Percentiles rank a stretch among this genome's conserved stretches.
phyloP scores from a whole-genome alignment of 2,888 invertebrate genomes.

The Ormyrus pomaceus region DNA sequence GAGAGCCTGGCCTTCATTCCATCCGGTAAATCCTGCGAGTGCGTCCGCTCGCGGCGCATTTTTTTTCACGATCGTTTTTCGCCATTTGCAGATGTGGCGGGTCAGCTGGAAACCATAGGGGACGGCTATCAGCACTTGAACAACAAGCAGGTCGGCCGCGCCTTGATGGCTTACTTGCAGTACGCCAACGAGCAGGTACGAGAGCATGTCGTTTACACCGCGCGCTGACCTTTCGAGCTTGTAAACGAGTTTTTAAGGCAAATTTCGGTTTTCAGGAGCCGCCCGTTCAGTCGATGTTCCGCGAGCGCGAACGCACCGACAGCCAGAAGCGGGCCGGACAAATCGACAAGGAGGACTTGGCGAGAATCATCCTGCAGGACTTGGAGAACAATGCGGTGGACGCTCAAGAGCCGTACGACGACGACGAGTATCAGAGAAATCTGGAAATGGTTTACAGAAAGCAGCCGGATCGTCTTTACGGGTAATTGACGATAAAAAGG shows the following conservation, averaged over 20 bases:
- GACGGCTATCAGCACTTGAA: slow-evolving; percentile 73
- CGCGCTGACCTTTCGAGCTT: too few relatives aligned
- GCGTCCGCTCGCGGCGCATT: background rate
- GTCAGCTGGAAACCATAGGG: slow-evolving; percentile 75
- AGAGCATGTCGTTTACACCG: too few relatives aligned
- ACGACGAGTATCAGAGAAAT: slow-evolving; percentile 62
- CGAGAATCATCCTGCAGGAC: slow-evolving; percentile 62
- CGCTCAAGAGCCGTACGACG: slow-evolving; percentile 57
- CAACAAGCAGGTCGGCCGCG: slow-evolving; percentile 65
- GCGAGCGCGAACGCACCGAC: slow-evolving; percentile 65
- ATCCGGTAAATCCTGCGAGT: slow-evolving; percentile 27
- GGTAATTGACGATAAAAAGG: slow-evolving; percentile 55
- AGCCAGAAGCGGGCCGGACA: slow-evolving; percentile 61
- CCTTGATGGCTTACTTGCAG: slow-evolving; percentile 67
- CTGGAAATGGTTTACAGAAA: slow-evolving; percentile 62
- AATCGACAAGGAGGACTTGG: slow-evolving; percentile 59
- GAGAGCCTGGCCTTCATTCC: slow-evolving; percentile 54
- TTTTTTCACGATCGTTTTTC: background rate
- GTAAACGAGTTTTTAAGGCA: background rate
- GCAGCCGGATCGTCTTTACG: slow-evolving; percentile 58
- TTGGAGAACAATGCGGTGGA: slow-evolving; percentile 61
- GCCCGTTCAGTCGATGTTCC: slow-evolving; percentile 65
- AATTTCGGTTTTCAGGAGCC: slow-evolving; percentile 10
- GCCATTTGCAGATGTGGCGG: slow-evolving; percentile 57
- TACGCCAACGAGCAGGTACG: slow-evolving; percentile 60